Conservation (phyloP, 2,797 vertebrate genomes). For the Danio albolineatus region DNA sequence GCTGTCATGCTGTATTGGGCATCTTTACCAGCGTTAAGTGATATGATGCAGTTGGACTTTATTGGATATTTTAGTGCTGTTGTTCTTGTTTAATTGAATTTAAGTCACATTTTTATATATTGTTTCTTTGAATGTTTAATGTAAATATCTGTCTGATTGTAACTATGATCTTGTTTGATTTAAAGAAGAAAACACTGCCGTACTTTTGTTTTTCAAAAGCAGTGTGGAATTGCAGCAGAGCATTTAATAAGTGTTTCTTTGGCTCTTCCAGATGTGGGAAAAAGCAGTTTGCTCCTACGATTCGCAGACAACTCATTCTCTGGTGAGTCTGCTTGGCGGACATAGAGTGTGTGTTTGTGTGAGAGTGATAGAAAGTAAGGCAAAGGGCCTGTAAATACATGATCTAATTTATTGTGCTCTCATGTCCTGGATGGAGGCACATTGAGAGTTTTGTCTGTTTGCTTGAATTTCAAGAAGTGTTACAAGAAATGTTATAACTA, state of each 20-base stretch:
- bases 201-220: neutral
- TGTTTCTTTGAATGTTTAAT: neutral
- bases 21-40: neutral
- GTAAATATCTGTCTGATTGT: neutral
- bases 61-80: neutral
- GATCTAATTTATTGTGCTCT: slow-evolving; percentile 15
- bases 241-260: slow-evolving; percentile 16
- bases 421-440: neutral
- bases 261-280: slow-evolving; percentile 81
- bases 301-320: slow-evolving; percentile 89
- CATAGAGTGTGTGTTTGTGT: neutral
- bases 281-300: slow-evolving; percentile 86
- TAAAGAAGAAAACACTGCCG: neutral
- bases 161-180: neutral
- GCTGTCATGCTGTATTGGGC: neutral
- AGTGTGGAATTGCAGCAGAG: neutral
- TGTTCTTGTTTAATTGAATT: neutral
- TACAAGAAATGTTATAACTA: neutral
- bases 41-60: neutral
- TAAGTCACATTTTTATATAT: neutral
- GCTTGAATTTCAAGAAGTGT: neutral
- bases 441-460: neutral
- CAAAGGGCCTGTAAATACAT: slow-evolving; percentile 15
- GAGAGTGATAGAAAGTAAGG: slow-evolving; percentile 15
- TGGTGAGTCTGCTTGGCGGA: slow-evolving; percentile 72